These are phyloP conservation scores for Thalassarche chlororhynchos DNA, from an alignment of 2,113 vertebrate genomes.

Conservation along the genomic window DNA sequence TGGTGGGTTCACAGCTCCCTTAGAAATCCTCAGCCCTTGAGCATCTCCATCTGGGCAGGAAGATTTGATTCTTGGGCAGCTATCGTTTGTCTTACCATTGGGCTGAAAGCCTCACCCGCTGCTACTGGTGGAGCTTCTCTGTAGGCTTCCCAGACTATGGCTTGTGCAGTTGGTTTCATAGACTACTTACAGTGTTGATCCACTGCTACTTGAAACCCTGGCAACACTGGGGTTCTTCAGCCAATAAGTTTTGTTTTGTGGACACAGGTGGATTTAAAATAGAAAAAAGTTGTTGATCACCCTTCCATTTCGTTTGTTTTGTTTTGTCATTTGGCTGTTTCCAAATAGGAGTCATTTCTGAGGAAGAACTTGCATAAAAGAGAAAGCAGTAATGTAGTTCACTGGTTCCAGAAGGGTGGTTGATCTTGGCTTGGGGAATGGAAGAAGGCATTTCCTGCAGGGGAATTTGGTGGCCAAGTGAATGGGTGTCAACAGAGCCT, in stretches of 20 bases:
- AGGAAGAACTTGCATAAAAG: neutral
- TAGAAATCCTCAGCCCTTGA: neutral
- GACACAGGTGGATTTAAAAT: neutral
- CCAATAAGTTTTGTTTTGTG: neutral
- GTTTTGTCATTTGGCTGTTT: neutral
- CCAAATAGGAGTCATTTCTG: neutral
- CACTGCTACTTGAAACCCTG: neutral
- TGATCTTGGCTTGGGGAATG: neutral
- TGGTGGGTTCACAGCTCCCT: neutral
- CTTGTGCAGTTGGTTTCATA: neutral
- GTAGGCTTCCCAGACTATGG: neutral
- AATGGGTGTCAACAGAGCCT: neutral
- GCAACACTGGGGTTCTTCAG: neutral
- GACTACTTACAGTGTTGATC: neutral
- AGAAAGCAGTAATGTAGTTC: neutral
- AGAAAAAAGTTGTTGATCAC: neutral
- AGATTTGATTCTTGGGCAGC: neutral
- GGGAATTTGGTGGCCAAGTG: neutral
- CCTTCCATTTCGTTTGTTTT: neutral
- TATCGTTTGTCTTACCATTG: neutral
- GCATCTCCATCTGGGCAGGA: neutral
- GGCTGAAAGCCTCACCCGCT: neutral
- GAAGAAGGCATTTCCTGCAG: neutral
- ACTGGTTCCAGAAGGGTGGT: neutral
- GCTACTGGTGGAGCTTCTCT: neutral